phyloP scores from a whole-genome alignment of 2,797 vertebrate genomes.

The Acrossocheilus fasciatus region DNA sequence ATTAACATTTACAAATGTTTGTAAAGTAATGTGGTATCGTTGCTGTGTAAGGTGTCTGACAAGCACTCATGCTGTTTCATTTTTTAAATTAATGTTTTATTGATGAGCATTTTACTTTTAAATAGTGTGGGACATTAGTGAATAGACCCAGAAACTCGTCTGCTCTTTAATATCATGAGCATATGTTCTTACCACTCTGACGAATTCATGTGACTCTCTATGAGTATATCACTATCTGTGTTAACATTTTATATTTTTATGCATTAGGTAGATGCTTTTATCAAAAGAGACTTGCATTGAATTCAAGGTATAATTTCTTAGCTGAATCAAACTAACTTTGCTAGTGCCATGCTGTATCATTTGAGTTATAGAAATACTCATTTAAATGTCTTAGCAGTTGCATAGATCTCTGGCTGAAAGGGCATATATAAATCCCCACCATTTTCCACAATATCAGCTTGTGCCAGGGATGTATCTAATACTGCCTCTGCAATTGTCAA shows the following conservation, averaged over 20 bases:
- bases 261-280: neutral
- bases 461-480: neutral
- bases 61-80: neutral
- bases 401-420: conserved; percentile 4
- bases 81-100: neutral
- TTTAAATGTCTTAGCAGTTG: neutral
- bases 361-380: neutral
- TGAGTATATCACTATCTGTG: neutral
- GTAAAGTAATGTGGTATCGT: neutral
- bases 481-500: neutral
- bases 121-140: neutral
- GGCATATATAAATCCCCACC: neutral
- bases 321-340: neutral
- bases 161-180: neutral
- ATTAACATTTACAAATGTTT: conserved; percentile 33
- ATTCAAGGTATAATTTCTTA: neutral
- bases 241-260: neutral
- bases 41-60: neutral
- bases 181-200: neutral
- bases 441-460: neutral
- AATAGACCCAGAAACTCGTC: neutral
- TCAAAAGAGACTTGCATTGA: neutral
- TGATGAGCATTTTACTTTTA: neutral
- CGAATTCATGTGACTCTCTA: neutral
- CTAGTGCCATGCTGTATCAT: neutral